A percentile compares a stretch with the other conserved stretches of the same genome.
phyloP scores from a whole-genome alignment of 2,797 vertebrate species.

The Pantherophis vulpinus region DNA sequence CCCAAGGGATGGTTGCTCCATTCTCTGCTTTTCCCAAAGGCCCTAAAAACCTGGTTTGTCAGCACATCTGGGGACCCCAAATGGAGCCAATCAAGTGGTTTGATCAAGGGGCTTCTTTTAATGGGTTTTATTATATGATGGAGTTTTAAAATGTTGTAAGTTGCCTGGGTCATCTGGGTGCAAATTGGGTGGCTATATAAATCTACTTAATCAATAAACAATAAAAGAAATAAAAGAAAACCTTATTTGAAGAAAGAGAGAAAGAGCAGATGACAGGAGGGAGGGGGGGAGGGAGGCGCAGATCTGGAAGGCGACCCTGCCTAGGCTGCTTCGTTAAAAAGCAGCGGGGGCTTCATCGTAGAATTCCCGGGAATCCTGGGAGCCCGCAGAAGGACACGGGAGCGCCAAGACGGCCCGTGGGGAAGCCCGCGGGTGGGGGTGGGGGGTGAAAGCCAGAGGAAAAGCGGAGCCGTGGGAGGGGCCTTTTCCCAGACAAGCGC shows the following conservation, averaged over 20 bases:
- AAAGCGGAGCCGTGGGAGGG: fast-evolving
- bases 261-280: not conserved
- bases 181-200: not conserved
- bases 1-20: not conserved
- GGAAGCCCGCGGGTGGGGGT: not conserved
- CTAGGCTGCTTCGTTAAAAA: not conserved
- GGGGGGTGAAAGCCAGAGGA: not conserved
- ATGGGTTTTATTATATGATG: not conserved
- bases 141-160: not conserved
- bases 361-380: not conserved
- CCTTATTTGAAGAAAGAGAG: not conserved
- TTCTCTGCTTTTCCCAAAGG: not conserved
- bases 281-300: too few relatives aligned
- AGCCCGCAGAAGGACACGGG: not conserved
- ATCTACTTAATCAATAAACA: not conserved
- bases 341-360: not conserved
- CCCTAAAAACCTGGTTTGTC: too few relatives aligned
- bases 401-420: too few relatives aligned
- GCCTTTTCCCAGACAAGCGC: too few relatives aligned
- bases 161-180: not conserved
- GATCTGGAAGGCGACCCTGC: not conserved
- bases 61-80: too few relatives aligned
- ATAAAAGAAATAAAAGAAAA: not conserved
- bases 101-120: too few relatives aligned
- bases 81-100: not conserved